A percentile compares a stretch with the other conserved stretches of the same genome.
phyloP scores from a whole-genome alignment of 2,888 invertebrate species.

The Nomada hirtipes region DNA sequence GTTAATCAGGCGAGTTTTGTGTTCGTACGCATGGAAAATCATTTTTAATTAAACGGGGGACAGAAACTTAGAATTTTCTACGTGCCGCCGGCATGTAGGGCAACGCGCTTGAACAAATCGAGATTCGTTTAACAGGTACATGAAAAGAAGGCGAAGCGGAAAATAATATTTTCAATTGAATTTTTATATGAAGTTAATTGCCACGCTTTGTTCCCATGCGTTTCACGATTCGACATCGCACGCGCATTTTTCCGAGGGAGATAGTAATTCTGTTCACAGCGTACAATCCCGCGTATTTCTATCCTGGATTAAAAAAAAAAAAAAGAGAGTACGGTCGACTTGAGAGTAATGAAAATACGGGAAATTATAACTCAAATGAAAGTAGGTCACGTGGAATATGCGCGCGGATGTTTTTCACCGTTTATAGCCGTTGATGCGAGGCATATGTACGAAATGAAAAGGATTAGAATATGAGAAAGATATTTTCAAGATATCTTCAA shows the following conservation, averaged over 20 bases:
- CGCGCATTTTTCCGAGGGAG: not conserved
- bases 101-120: not conserved
- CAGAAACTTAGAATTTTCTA: not conserved
- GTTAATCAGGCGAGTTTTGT: not conserved
- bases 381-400: slow-evolving; percentile 45
- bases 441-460: slow-evolving; percentile 26
- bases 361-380: slow-evolving; percentile 50
- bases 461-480: slow-evolving; percentile 35
- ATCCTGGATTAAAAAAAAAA: not conserved
- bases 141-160: not conserved
- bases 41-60: not conserved
- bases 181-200: not conserved
- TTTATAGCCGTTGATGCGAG: slow-evolving; percentile 27
- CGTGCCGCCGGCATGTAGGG: too few species aligned
- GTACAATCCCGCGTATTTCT: not conserved
- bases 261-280: slow-evolving; percentile 5
- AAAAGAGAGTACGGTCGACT: slow-evolving; percentile 15
- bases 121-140: not conserved
- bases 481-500: slow-evolving; percentile 6
- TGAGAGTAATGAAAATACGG: slow-evolving; percentile 50
- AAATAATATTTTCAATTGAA: not conserved
- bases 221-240: not conserved
- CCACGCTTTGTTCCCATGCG: not conserved
- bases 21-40: not conserved
- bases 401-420: slow-evolving; percentile 28